Evolutionary conservation across 2,113 vertebrate genomes (phyloP).

Genomic region (Henicopernis longicauda): DNA sequence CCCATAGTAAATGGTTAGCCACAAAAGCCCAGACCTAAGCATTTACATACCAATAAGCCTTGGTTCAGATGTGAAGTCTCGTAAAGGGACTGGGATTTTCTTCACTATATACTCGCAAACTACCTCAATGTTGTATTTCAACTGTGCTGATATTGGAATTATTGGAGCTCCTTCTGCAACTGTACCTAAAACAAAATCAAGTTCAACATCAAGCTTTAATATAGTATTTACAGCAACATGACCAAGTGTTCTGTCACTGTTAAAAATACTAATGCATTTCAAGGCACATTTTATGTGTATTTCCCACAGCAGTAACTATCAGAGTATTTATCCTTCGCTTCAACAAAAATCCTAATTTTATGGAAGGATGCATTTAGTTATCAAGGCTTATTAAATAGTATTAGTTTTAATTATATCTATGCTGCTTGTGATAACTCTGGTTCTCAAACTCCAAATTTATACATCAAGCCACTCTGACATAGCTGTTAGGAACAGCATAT

Average conservation of each 20-base stretch:
- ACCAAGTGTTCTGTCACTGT: not conserved
- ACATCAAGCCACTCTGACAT: not conserved
- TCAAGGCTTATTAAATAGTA: not conserved
- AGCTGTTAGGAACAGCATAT: not conserved
- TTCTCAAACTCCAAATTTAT: not conserved
- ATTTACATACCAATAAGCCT: conserved; percentile 88
- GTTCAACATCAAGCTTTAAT: not conserved
- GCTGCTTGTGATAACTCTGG: not conserved
- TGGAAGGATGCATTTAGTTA: not conserved
- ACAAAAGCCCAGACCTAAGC: not conserved
- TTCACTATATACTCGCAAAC: conserved; percentile 99
- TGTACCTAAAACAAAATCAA: conserved; percentile 77
- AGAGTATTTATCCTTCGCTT: not conserved
- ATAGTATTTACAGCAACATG: not conserved
- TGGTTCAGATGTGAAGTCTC: conserved; percentile 97
- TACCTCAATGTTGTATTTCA: conserved; percentile 99
- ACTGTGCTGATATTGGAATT: conserved; percentile 96
- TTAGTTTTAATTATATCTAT: not conserved
- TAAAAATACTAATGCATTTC: not conserved
- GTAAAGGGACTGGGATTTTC: conserved; percentile 93
- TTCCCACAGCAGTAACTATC: not conserved
- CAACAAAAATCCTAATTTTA: not conserved
- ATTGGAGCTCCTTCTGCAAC: conserved; percentile 98
- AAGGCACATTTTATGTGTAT: not conserved
- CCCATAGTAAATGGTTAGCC: not conserved